These are phyloP conservation scores for Drosophila setosimentum DNA, from an alignment of 2,888 invertebrate species.

Conservation along the genomic window DNA sequence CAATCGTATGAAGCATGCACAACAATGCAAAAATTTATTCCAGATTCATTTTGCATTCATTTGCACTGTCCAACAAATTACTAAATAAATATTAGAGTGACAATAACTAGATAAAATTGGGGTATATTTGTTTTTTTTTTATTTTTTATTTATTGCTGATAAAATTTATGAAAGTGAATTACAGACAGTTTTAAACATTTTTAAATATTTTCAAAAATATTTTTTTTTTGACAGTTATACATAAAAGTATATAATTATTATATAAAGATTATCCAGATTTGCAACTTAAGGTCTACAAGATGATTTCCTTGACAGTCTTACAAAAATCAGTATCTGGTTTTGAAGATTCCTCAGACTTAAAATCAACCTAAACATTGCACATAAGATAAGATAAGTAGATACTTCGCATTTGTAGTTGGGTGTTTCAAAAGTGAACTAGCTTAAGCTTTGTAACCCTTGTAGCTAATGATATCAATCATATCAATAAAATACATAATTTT, in stretches of 20 bases:
- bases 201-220: neutral
- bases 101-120: neutral
- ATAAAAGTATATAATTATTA: neutral
- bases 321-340: neutral
- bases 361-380: accelerated
- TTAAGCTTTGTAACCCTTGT: neutral
- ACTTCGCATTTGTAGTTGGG: neutral
- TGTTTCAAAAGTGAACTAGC: neutral
- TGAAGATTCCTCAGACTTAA: neutral
- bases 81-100: neutral
- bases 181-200: neutral
- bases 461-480: neutral
- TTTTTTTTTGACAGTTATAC: neutral
- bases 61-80: neutral
- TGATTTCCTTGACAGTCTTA: neutral
- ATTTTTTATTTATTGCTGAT: neutral
- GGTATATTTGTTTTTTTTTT: too few relatives aligned
- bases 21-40: conserved; percentile 4
- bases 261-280: neutral
- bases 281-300: neutral
- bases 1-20: neutral
- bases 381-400: too few relatives aligned
- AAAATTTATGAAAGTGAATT: too few relatives aligned
- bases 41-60: neutral
- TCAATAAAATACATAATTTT: too few relatives aligned